Evolutionary conservation across 1,140 invertebrate species (phyloP).

Genomic region (Hetaerina americana): DNA sequence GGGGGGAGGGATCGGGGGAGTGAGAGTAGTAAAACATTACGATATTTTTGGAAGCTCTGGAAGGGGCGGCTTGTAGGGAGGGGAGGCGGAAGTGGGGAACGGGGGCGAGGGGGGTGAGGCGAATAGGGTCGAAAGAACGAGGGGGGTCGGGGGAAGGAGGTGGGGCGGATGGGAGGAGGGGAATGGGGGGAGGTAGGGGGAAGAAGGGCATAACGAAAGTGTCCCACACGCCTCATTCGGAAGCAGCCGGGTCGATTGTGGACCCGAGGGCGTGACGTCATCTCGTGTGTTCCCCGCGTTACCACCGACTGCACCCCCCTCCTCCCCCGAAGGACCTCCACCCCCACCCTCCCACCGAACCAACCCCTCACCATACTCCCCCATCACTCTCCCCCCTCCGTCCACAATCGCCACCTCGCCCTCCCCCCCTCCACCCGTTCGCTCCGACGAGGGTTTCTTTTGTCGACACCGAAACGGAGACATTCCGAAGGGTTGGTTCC

Average conservation of each 20-base stretch:
- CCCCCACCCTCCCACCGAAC: neutral
- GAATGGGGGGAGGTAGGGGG: too few species aligned
- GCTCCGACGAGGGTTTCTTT: too few species aligned
- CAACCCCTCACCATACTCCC: neutral
- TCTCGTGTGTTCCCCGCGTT: neutral
- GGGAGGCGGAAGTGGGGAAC: neutral
- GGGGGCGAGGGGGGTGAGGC: neutral
- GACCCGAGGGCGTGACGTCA: neutral
- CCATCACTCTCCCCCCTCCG: neutral
- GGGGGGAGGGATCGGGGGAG: too few species aligned
- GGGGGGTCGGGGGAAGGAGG: neutral
- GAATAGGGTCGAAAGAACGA: too few species aligned
- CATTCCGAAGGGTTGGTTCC: too few species aligned
- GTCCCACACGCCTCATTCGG: neutral
- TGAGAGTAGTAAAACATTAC: too few species aligned
- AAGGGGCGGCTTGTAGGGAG: too few species aligned
- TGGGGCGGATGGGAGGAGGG: neutral
- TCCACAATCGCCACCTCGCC: neutral
- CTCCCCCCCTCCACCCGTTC: neutral
- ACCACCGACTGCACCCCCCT: neutral
- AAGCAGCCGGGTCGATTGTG: neutral
- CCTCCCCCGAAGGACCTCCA: neutral
- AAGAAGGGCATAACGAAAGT: too few species aligned
- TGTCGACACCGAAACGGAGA: too few species aligned
- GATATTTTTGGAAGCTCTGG: too few species aligned